These are phyloP conservation scores for Oscheius sp. DNA, from an alignment of 2,888 invertebrate genomes.

Conservation along the genomic window DNA sequence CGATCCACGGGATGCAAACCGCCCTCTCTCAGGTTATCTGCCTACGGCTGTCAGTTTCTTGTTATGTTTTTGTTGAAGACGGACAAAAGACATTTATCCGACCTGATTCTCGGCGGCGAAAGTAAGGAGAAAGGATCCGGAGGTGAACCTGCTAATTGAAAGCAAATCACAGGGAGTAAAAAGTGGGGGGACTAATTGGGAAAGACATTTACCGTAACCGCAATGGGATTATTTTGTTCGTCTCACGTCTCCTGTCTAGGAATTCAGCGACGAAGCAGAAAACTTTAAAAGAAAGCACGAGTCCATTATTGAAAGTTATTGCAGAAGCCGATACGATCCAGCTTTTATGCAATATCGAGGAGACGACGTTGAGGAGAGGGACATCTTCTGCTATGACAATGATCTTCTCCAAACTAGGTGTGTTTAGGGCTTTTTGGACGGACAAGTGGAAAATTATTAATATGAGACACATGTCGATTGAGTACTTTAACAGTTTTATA, in stretches of 20 bases:
- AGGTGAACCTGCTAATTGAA: slow-evolving; percentile 20
- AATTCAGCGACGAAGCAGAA: too few species aligned
- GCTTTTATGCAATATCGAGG: neutral
- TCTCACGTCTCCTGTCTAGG: too few species aligned
- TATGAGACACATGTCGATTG: too few species aligned
- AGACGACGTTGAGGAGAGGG: neutral
- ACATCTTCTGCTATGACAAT: neutral
- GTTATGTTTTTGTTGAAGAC: slow-evolving; percentile 29
- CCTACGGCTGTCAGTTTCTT: slow-evolving; percentile 23
- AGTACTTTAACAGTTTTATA: too few species aligned
- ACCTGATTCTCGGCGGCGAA: slow-evolving; percentile 34
- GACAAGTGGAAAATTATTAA: too few species aligned
- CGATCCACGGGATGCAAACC: neutral
- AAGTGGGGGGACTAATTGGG: neutral
- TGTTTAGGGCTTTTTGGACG: too few species aligned
- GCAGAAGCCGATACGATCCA: too few species aligned
- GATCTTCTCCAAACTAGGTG: too few species aligned
- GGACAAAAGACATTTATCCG: slow-evolving; percentile 13
- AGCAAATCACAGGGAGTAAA: neutral
- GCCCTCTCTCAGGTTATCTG: slow-evolving; percentile 13
- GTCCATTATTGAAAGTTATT: too few species aligned
- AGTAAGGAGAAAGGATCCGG: slow-evolving; percentile 36
- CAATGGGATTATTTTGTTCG: too few species aligned
- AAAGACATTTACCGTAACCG: too few species aligned
- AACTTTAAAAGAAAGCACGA: too few species aligned